A percentile compares a stretch with the other conserved stretches of the same genome.
These are phyloP conservation scores for Melikaiella ostensackeni DNA, from an alignment of 2,888 invertebrate genomes.

Conservation along the genomic window DNA sequence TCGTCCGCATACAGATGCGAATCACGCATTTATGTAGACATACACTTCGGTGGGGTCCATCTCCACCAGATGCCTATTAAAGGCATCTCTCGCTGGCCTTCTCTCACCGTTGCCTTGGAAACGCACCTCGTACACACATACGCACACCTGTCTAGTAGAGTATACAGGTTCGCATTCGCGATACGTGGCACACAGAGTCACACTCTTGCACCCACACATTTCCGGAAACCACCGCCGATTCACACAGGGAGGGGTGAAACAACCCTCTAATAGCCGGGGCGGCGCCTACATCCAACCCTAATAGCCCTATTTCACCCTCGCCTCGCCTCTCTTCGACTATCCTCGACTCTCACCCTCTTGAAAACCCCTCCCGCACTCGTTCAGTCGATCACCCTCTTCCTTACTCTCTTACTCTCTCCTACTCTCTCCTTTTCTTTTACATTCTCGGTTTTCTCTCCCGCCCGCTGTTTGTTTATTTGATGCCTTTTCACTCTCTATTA, in stretches of 20 bases:
- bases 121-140: constrained; percentile 60
- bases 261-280: constrained; percentile 77
- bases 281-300: constrained; percentile 76
- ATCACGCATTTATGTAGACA: constrained; percentile 35
- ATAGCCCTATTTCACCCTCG: constrained; percentile 76
- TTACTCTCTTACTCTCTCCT: constrained; percentile 42
- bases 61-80: constrained; percentile 74
- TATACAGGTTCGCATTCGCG: constrained; percentile 10
- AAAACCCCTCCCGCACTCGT: constrained; percentile 53
- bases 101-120: constrained; percentile 72
- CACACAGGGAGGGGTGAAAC: constrained; percentile 68
- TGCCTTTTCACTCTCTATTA: constrained; percentile 77
- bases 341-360: constrained; percentile 58
- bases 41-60: constrained; percentile 57
- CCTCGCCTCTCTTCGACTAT: constrained; percentile 62
- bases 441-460: constrained; percentile 41
- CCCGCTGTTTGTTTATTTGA: constrained; percentile 76
- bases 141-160: constrained; percentile 41
- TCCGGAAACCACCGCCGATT: constrained; percentile 48
- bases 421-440: constrained; percentile 47
- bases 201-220: constrained; percentile 52
- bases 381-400: constrained; percentile 51
- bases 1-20: not conserved
- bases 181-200: constrained; percentile 42
- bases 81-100: constrained; percentile 70